Evolutionary conservation across 2,888 invertebrate species (phyloP).

Genomic region (Heterodera filipjevi): DNA sequence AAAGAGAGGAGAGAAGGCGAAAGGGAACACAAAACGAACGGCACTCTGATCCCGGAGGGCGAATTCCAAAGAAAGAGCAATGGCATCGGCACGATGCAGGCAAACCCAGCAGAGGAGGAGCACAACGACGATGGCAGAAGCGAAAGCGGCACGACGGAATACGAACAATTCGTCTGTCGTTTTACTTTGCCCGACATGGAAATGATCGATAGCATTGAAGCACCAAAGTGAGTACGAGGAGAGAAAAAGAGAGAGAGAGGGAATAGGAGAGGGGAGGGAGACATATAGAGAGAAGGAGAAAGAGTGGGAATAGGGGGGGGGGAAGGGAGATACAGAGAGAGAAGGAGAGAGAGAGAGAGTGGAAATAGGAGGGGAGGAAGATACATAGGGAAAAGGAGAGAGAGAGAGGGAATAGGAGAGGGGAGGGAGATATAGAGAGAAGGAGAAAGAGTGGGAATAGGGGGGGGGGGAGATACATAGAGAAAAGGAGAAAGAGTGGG

Average conservation of each 20-base stretch:
- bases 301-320: background rate
- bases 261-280: background rate
- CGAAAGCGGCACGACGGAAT: background rate
- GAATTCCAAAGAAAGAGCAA: background rate
- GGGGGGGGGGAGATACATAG: background rate
- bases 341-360: background rate
- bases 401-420: background rate
- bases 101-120: background rate
- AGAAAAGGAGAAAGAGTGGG: too few species aligned
- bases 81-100: background rate
- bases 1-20: background rate
- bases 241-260: background rate
- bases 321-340: background rate
- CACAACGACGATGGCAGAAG: background rate
- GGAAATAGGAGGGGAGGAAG: background rate
- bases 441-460: background rate
- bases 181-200: slow-evolving; percentile 37
- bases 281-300: background rate
- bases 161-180: slow-evolving; percentile 28
- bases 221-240: slow-evolving; percentile 34
- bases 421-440: background rate
- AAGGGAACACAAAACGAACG: background rate
- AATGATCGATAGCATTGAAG: slow-evolving; percentile 36
- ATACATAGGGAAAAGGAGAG: background rate
- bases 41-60: background rate